Base-by-base conservation (phyloP, 2,888 invertebrate species). In the Tolmerus cingulatus region DNA sequence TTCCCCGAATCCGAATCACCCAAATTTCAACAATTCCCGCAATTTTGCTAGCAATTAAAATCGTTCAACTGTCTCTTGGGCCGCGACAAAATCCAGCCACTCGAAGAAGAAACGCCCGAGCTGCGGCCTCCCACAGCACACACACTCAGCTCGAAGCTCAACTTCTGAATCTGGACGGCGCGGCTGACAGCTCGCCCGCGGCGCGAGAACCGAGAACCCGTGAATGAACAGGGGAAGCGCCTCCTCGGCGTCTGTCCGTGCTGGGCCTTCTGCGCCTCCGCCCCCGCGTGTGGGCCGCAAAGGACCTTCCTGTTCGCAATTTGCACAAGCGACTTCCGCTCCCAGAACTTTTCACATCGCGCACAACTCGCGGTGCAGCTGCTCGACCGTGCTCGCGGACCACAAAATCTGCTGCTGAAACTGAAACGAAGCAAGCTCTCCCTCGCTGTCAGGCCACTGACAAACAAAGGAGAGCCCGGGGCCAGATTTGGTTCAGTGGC, bases 101-200 rank as follows among this genome's bases (percentile, higher is more conserved):
- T 76, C 76, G 37, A 23, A 76, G 19, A 76, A 76, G 76, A 76
- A 76, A 76, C 76, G 76, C 76, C 76, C 76, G 76, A 76, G 37
- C 76, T 34, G 12, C 66, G 27, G 27, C 66, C 27, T 8, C 66
- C 8, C 66, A 19, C 14, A 51, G 51, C n/a, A 66, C 12, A 66
- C 66, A 66, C 23, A 66, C 66, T 66, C 66, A 27, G 27, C 43
- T 46, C 43, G 5, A 46, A 46, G 12, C 43, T 43, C 43, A 43
- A 43, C 43, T 14, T 46, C 43, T 46, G 43, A 46, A 46, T 16
- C 43, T 14, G 43, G 16, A 14, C 66, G 66, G 66, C 23, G 66
- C 66, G 66, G 27, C 27, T 66, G 66, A 66, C 66, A 66, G 66
- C 66, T 66, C n/a, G 51, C 51, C 43, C 43, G 43, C 43, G 16